Conservation (phyloP, 2,113 vertebrate genomes). For the Taxidea taxus region DNA sequence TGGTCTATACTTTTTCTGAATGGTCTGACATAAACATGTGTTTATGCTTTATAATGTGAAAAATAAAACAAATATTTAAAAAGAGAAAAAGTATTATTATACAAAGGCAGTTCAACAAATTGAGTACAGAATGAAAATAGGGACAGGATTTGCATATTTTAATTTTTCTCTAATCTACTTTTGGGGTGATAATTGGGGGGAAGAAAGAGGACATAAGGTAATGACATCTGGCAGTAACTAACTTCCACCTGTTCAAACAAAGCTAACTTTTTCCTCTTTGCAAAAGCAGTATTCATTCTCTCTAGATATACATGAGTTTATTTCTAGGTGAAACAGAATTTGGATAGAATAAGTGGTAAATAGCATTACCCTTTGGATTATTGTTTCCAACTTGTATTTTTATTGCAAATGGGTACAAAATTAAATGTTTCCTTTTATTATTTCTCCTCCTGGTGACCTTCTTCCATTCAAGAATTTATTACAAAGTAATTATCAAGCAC, state of each 20-base stretch:
- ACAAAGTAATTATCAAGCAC: constrained; percentile 21
- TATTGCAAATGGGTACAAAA: neutral
- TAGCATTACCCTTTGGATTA: neutral
- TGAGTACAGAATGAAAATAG: neutral
- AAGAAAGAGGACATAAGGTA: neutral
- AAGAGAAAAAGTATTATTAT: neutral
- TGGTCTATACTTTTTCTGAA: neutral
- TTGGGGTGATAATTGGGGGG: neutral
- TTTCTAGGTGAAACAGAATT: neutral
- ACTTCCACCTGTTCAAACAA: neutral
- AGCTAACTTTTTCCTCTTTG: neutral
- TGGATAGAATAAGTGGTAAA: neutral
- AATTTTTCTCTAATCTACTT: neutral
- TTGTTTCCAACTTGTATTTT: neutral
- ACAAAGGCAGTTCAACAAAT: neutral
- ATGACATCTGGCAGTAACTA: neutral
- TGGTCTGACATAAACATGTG: neutral
- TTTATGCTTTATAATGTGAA: neutral
- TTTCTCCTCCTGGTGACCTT: neutral
- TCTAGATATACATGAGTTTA: neutral
- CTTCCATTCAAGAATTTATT: neutral
- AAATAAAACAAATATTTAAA: constrained; percentile 17
- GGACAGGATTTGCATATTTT: neutral
- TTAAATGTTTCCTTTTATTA: neutral
- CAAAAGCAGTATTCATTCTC: neutral